Conservation (phyloP, 2,797 vertebrate genomes). For the Micrastur ruficollis region DNA sequence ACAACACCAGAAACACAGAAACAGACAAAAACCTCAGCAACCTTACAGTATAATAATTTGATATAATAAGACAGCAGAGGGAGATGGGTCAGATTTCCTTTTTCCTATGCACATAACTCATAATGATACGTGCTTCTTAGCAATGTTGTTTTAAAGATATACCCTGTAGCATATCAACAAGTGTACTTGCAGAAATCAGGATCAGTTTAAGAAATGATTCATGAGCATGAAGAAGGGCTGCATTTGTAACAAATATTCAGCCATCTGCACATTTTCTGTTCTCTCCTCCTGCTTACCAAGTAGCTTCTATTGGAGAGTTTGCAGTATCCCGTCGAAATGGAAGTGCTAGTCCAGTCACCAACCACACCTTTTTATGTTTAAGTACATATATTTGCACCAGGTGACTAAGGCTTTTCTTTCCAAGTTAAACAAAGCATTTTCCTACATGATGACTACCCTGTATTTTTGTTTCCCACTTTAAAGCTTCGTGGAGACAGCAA, state of each 20-base stretch:
- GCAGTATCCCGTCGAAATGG: background rate
- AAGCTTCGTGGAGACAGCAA: background rate
- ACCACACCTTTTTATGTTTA: background rate
- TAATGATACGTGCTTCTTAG: conserved; percentile 3
- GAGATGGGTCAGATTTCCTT: background rate
- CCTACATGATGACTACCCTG: background rate
- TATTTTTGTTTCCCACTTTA: background rate
- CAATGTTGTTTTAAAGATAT: background rate
- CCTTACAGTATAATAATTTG: background rate
- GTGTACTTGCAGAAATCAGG: background rate
- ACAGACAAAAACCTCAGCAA: background rate
- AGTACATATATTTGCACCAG: background rate
- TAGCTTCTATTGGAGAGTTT: background rate
- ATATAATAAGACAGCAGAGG: background rate
- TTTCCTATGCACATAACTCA: background rate
- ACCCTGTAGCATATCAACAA: background rate
- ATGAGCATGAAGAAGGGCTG: background rate
- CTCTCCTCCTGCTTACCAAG: background rate
- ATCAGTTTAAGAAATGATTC: conserved; percentile 37
- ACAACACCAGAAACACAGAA: background rate
- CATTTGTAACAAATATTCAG: background rate
- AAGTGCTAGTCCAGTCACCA: background rate
- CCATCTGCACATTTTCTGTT: background rate
- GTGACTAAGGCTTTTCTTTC: conserved; percentile 19
- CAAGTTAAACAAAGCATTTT: background rate